phyloP scores from a whole-genome alignment of 2,113 vertebrate species.

The Siphamia tubifer region DNA sequence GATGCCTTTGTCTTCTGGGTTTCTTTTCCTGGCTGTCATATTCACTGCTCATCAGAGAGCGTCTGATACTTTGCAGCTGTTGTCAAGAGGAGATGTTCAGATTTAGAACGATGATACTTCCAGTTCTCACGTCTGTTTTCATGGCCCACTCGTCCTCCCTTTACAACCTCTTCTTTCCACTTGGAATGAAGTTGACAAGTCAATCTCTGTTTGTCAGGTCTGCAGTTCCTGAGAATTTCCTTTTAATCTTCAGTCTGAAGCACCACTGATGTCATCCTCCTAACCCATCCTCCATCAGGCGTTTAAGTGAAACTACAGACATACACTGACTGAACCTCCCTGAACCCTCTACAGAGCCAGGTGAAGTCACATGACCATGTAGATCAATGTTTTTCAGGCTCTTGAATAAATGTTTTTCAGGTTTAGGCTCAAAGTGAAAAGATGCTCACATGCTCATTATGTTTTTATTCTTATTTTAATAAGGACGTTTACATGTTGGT shows the following conservation, averaged over 20 bases:
- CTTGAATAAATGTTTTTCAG: too few species aligned
- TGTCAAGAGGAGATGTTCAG: constrained; percentile 13
- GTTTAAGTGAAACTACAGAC: background rate
- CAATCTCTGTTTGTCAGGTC: background rate
- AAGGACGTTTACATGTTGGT: too few species aligned
- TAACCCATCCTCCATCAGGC: background rate
- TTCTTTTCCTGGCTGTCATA: background rate
- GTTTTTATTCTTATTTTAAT: too few species aligned
- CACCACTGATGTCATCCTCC: background rate
- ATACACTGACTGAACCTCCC: background rate
- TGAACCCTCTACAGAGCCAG: background rate
- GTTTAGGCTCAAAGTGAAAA: too few species aligned
- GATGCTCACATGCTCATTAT: too few species aligned
- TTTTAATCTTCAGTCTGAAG: background rate
- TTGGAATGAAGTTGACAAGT: background rate
- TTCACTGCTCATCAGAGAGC: background rate
- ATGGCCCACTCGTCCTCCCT: background rate
- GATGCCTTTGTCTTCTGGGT: constrained; percentile 16
- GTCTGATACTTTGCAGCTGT: constrained; percentile 39
- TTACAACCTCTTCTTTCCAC: background rate
- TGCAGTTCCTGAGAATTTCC: background rate
- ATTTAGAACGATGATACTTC: background rate
- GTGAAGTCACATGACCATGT: background rate
- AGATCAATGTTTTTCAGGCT: background rate
- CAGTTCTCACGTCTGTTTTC: background rate